A percentile compares a stretch with the other conserved stretches of the same genome.
Conservation (phyloP, 2,888 invertebrate genomes). For the Eledona agricola region DNA sequence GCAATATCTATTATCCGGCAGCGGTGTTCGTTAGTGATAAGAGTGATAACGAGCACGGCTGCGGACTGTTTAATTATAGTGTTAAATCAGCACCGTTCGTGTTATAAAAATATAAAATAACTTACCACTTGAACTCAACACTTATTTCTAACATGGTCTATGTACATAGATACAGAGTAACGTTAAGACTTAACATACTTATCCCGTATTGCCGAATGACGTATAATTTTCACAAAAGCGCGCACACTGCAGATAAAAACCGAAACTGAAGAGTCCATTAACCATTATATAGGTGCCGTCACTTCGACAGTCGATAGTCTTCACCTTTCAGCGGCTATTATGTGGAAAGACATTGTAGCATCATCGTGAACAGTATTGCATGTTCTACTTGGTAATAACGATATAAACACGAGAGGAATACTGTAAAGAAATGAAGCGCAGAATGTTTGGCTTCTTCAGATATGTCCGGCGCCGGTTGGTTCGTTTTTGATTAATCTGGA, state of each 20-base stretch:
- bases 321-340: constrained; percentile 43
- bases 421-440: constrained; percentile 22
- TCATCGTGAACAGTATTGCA: constrained; percentile 47
- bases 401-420: constrained; percentile 31
- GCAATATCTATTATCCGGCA: constrained; percentile 25
- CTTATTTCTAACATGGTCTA: constrained; percentile 21
- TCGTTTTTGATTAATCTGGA: background rate
- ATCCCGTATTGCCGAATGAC: constrained; percentile 42
- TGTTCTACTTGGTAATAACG: constrained; percentile 38
- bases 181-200: constrained; percentile 28
- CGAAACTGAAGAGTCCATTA: constrained; percentile 26
- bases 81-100: constrained; percentile 19
- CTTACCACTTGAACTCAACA: constrained; percentile 21
- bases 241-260: constrained; percentile 33
- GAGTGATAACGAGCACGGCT: constrained; percentile 25
- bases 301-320: constrained; percentile 19
- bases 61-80: constrained; percentile 15
- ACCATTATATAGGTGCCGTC: constrained; percentile 13
- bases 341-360: constrained; percentile 60
- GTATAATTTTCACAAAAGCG: constrained; percentile 33
- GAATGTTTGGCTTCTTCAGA: constrained; percentile 23
- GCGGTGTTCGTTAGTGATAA: constrained; percentile 28
- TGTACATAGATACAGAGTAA: constrained; percentile 30
- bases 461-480: constrained; percentile 14
- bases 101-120: constrained; percentile 30